Evolutionary conservation across 64 coral and sea anemone species (phyloP), one percentile per base, ranked within the genome.

Genomic region (Astreopora myriophthalma): DNA sequence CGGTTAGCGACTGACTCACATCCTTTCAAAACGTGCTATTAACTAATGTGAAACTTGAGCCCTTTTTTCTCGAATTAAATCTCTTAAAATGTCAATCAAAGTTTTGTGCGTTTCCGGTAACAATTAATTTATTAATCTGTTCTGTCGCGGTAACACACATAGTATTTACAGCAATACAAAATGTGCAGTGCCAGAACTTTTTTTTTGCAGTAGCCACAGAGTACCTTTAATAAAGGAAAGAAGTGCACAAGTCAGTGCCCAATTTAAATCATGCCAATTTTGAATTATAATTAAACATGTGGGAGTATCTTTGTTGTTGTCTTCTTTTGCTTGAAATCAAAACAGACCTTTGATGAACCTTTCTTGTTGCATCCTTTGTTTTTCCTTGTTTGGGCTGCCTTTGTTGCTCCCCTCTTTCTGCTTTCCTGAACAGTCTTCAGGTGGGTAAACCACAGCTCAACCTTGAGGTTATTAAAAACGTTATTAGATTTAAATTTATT

Each of bases 401-500:
- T 87, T 48, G 35, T 3, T 87, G 85, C 24, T 27, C 85, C 85
- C 19, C 65, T 48, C 39, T 73, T 70, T 87, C 67, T 73, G 68
- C 19, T 70, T 6, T 74, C 63, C 67, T 87, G 68, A 25, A 73
- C 65, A 44, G 63, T 49, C 36, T 87, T 20, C 0, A 74, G 40
- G 29, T 87, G 85, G 8, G 20, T 26, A 30, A 87, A 28, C 85
- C 85, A 72, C 68, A 87, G 0, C 26, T 25, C 1, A 48, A 71
- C n/a, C 38, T 73, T 55, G 23, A 52, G 23, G 23, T 78, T 23
- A 75, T 7, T 78, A 23, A 20, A 26, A 46, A 46, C 13, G 75
- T 51, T 20, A 57, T 81, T 46, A 81, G 42, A 46, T 81, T 55
- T 81, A 60, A 46, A 81, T 79, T 17, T 79, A 24, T 48, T 79